Conservation (phyloP, 1,140 invertebrate species). For the Drosophila tropicalis region DNA sequence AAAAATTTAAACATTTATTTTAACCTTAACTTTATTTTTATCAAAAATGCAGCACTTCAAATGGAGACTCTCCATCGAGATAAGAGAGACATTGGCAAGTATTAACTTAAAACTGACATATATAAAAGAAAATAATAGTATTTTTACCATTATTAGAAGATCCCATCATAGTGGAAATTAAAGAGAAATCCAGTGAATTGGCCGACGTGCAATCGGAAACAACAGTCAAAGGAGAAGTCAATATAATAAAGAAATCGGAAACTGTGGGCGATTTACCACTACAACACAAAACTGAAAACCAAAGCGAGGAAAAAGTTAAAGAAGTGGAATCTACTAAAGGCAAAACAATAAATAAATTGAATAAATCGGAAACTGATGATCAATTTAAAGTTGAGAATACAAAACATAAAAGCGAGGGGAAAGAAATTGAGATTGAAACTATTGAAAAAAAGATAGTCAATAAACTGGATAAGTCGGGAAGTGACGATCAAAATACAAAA, state of each 20-base stretch:
- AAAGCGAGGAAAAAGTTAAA: neutral
- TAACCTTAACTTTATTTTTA: neutral
- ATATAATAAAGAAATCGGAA: neutral
- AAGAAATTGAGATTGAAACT: neutral
- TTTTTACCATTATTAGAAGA: conserved; percentile 14
- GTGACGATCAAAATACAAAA: neutral
- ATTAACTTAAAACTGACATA: neutral
- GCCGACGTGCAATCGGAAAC: neutral
- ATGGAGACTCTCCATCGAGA: neutral
- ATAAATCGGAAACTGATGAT: neutral
- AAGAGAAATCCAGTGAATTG: neutral
- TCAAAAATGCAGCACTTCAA: neutral
- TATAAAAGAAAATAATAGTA: neutral
- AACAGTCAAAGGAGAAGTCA: neutral
- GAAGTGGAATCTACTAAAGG: neutral
- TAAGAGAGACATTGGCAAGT: neutral
- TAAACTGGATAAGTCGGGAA: neutral
- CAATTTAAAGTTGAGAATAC: neutral
- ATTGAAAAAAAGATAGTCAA: neutral
- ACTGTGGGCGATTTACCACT: neutral
- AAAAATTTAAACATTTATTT: neutral
- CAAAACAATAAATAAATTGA: neutral
- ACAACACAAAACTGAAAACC: too few species aligned
- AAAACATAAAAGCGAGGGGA: neutral
- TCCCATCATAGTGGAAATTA: neutral